phyloP scores from a whole-genome alignment of 2,888 invertebrate genomes.

The Macrophya annulata region DNA sequence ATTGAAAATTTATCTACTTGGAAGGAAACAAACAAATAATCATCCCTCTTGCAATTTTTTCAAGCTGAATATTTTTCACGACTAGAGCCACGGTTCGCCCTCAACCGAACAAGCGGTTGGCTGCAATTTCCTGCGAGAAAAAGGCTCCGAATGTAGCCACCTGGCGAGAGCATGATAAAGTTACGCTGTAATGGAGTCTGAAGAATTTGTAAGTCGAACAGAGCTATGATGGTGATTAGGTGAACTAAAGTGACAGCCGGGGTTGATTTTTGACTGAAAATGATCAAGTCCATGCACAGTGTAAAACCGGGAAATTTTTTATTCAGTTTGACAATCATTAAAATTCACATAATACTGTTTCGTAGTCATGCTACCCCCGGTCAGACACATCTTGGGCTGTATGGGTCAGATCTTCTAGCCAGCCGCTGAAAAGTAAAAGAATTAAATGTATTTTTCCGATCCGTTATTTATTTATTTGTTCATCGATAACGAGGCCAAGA shows the following conservation, averaged over 20 bases:
- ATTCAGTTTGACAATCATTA: neutral
- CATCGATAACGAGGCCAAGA: neutral
- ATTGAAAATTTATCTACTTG: too few relatives aligned
- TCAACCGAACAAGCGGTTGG: neutral
- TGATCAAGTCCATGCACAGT: neutral
- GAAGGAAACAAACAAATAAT: neutral
- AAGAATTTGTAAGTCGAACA: neutral
- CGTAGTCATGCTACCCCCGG: neutral
- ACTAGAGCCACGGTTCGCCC: neutral
- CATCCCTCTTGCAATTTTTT: neutral
- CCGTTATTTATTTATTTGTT: neutral
- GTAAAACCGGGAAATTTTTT: neutral
- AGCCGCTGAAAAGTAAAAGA: neutral
- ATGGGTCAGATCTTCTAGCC: neutral
- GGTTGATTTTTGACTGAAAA: neutral
- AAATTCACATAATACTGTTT: neutral
- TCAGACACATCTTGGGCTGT: neutral
- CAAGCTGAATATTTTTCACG: neutral
- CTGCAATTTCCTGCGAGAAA: neutral
- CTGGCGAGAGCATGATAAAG: neutral
- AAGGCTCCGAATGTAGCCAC: neutral
- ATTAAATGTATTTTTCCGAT: neutral
- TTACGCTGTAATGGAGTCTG: neutral
- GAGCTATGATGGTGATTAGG: neutral
- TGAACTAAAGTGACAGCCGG: neutral